These are phyloP conservation scores for Percina caprodes DNA, from an alignment of 2,113 vertebrate genomes.

Conservation along the genomic window DNA sequence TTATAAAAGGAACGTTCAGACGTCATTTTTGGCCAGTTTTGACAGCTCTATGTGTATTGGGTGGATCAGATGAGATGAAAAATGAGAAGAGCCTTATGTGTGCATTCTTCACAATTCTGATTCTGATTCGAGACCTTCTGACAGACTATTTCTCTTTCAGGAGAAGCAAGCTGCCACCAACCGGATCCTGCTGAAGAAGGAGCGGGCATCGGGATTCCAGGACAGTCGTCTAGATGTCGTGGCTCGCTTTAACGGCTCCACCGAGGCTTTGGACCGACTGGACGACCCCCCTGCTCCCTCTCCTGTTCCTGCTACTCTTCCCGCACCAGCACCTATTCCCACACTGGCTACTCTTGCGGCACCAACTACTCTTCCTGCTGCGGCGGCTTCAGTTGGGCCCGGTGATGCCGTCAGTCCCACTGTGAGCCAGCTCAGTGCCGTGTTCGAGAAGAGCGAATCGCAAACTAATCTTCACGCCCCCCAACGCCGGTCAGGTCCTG, in stretches of 20 bases:
- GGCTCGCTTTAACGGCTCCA: constrained; percentile 96
- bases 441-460: constrained; percentile 92
- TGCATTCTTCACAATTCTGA: not conserved
- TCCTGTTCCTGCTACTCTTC: constrained; percentile 49
- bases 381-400: constrained; percentile 45
- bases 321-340: constrained; percentile 70
- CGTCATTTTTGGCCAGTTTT: no score
- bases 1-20: no score
- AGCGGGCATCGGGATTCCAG: constrained; percentile 92
- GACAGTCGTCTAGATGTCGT: constrained; percentile 96
- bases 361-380: constrained; percentile 69
- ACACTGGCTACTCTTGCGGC: constrained; percentile 52
- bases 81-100: no score
- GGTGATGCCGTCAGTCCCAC: constrained; percentile 94
- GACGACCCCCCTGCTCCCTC: constrained; percentile 81
- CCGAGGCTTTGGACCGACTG: constrained; percentile 93
- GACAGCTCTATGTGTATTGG: no score
- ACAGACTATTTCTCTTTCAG: constrained; percentile 36
- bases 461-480: constrained; percentile 89
- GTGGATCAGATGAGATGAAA: no score
- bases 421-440: constrained; percentile 95
- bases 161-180: constrained; percentile 94
- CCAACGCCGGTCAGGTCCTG: constrained; percentile 75
- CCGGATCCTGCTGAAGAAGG: constrained; percentile 93
- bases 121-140: not conserved